A percentile compares a stretch with the other conserved stretches of the same genome.
These are phyloP conservation scores for Pachymerium ferrugineum DNA, from an alignment of 2,888 invertebrate species.

Conservation along the genomic window DNA sequence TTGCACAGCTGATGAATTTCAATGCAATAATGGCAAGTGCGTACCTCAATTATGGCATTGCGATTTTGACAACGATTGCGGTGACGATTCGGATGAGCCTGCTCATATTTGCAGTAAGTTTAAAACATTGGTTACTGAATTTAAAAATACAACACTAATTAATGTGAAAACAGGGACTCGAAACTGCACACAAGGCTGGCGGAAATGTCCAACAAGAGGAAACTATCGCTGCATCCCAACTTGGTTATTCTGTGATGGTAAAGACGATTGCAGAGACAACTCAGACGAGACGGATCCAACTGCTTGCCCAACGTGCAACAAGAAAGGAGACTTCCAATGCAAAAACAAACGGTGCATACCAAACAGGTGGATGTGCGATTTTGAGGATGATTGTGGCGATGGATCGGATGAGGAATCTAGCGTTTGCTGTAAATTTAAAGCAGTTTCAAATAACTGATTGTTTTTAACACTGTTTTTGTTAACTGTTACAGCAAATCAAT, in stretches of 20 bases:
- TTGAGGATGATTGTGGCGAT: conserved; percentile 92
- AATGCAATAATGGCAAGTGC: conserved; percentile 86
- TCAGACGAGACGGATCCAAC: conserved; percentile 80
- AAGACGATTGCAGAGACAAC: conserved; percentile 91
- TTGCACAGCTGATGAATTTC: conserved; percentile 77
- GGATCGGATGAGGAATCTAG: conserved; percentile 80
- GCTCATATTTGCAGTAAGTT: conserved; percentile 69
- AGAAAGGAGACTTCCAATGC: conserved; percentile 87
- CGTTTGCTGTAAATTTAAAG: conserved; percentile 55
- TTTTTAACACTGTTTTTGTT: neutral
- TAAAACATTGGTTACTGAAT: neutral
- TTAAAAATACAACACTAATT: neutral
- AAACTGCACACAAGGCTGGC: conserved; percentile 93
- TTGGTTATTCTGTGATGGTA: conserved; percentile 97
- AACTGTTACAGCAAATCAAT: conserved; percentile 54
- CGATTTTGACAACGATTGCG: conserved; percentile 91
- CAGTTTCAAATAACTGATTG: neutral
- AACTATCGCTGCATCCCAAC: conserved; percentile 95
- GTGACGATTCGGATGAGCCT: conserved; percentile 90
- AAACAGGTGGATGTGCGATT: conserved; percentile 90
- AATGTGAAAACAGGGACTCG: conserved; percentile 57
- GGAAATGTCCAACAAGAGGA: conserved; percentile 83
- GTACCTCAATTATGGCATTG: conserved; percentile 93
- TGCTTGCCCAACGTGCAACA: conserved; percentile 82
- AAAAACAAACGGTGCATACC: conserved; percentile 83